Evolutionary conservation across 2,113 vertebrate genomes (phyloP), one percentile per base, ranked within the genome.

Genomic region (Urocolius indicus): DNA sequence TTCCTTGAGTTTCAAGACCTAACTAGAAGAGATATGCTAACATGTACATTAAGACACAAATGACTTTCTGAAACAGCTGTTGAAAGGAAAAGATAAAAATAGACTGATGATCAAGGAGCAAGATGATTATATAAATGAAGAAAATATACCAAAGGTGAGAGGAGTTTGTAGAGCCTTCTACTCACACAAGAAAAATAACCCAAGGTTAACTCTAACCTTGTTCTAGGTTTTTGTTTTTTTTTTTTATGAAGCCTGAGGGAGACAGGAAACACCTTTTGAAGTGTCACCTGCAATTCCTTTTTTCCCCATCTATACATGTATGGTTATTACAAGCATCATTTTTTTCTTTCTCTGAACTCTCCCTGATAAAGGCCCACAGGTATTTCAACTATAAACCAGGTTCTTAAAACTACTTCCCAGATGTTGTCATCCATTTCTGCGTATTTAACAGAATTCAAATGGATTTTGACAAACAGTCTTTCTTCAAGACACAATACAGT

Each of bases 401-500:
- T 76, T 84, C 93, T 93, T 94, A 48, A 92, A 94, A 58, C 85
- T 88, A 27, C 57, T 84, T 49, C 69, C 72, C 48, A 88, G 71
- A 79, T 61, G 58, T 78, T 93, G 89, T 87, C 71, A 85, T 58
- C 66, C 36, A 4, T 62, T 95, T 76, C 49, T 89, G 79, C 87
- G 93, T 94, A 95, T 84, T 92, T 96, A 96, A 93, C 67, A 95
- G 76, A 96, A 95, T 94, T 97, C 96, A 97, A 96, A 94, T 95
- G 65, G 57, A 55, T 97, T 95, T 97, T 97, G 96, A 95, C 93
- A 95, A 96, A 94, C 69, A 90, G 73, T 45, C 74, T 96, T 96
- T 89, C 91, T 97, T 87, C 86, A 95, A 95, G 96, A 97, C 82
- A 75, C 93, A 87, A 79, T 45, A 67, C 75, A 95, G 89, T 82